Conservation (phyloP, 2,113 vertebrate genomes). For the Accipiter cooperii region DNA sequence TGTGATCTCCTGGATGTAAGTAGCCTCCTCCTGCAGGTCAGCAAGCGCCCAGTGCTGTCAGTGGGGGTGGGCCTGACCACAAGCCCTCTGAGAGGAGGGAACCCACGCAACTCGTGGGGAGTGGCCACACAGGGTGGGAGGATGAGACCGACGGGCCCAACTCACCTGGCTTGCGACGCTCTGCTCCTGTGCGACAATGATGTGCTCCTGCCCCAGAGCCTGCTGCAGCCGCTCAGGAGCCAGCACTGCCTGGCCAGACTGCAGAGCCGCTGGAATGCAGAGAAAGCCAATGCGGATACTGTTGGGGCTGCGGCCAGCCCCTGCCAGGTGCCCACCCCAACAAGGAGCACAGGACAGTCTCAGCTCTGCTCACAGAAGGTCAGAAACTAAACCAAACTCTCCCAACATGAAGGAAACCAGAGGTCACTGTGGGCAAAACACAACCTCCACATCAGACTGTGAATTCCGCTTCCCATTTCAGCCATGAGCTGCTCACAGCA, state of each 20-base stretch:
- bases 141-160: not conserved
- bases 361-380: not conserved
- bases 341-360: fast-evolving
- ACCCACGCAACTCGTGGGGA: fast-evolving
- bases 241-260: constrained; percentile 80
- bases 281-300: fast-evolving
- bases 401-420: not conserved
- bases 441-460: fast-evolving
- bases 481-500: not conserved
- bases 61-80: fast-evolving
- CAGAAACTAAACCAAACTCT: not conserved
- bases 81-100: no score
- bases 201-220: constrained; percentile 87
- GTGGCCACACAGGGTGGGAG: fast-evolving
- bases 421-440: not conserved
- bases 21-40: constrained; percentile 82
- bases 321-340: not conserved
- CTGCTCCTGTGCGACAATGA: constrained; percentile 91
- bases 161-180: constrained; percentile 82
- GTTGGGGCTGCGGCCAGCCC: not conserved
- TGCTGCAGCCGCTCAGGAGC: constrained; percentile 82
- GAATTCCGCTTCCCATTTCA: not conserved
- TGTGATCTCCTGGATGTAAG: constrained; percentile 96
- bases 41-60: not conserved
- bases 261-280: constrained; percentile 73